Evolutionary conservation across 2,888 invertebrate species (phyloP).

Genomic region (Ichneumoninae sp.): DNA sequence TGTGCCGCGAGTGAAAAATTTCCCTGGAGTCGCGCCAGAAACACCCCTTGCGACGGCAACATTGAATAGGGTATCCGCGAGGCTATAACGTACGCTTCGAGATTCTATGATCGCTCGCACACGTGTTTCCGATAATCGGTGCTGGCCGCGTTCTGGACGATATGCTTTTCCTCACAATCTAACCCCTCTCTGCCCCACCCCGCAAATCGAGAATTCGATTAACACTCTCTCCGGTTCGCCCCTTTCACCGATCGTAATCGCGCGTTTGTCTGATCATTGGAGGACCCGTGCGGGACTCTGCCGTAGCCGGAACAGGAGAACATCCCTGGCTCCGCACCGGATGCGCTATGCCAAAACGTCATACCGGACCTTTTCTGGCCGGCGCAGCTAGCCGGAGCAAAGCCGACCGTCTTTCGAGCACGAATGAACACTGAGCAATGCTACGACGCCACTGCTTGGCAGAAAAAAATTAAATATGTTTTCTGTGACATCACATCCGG

Average conservation of each 20-base stretch:
- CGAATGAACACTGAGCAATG: too few species aligned
- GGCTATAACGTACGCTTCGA: conserved; percentile 57
- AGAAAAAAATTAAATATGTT: too few species aligned
- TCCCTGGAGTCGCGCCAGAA: conserved; percentile 53
- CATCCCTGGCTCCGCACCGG: background rate
- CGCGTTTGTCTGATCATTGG: conserved; percentile 34
- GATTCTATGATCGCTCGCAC: conserved; percentile 56
- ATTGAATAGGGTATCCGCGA: background rate
- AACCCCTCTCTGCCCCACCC: background rate
- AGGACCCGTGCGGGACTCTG: background rate
- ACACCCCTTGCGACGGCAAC: conserved; percentile 5
- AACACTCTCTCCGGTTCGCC: conserved; percentile 38
- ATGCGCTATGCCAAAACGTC: background rate
- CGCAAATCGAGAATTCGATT: conserved; percentile 57
- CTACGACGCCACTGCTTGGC: too few species aligned
- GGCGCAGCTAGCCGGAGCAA: too few species aligned
- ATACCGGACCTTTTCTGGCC: background rate
- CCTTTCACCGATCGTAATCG: conserved; percentile 50
- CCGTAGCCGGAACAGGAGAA: background rate
- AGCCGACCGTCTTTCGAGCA: too few species aligned
- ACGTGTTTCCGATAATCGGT: conserved; percentile 67
- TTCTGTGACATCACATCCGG: background rate
- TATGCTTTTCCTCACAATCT: conserved; percentile 47
- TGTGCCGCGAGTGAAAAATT: conserved; percentile 13
- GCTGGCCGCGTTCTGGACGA: conserved; percentile 16